Base-by-base conservation (phyloP, 2,113 vertebrate species). In the Bubo bubo region DNA sequence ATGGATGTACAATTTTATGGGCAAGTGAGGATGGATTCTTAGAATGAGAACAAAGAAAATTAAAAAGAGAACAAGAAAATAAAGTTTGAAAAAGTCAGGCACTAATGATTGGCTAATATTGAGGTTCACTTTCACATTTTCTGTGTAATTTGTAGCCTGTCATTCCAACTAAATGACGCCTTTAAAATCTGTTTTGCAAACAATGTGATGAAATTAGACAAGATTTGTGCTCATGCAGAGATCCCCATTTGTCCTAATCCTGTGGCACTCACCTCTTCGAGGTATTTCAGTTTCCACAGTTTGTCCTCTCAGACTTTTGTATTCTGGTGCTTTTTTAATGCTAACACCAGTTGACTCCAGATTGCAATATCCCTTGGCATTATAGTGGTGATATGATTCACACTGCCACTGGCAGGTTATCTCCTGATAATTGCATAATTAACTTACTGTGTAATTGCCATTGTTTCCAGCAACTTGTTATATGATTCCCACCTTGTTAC, bases 381-480 rank as follows among this genome's bases (percentile, higher is more conserved):
- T 67, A 24, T 11, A 50, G 35, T 13, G 35, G 45, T 50, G 64
- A 63, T 74, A 47, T 14, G 28, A 94, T 58, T 88, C 86, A 74
- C 83, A 50, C 67, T 63, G 67, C 37, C 45, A 34, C 26, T 50
- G 72, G 24, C 86, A 84, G 43, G 41, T 79, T 67, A 59, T 87
- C 62, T 90, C 80, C 43, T 64, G 81, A 79, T 76, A 95, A 88
- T 66, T 93, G 58, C 7, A 6, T 93, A 79, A 96, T 91, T 85
- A 94, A 88, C 39, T 82, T 56, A 49, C 60, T 82, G 50, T 82
- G 74, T 76, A 93, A 92, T 76, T 81, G 49, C 32, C 16, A 70
- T 53, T 86, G 59, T 93, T 94, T 83, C 74, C 55, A 93, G 41
- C 41, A 88, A 79, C 66, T 45, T 85, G 45, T 59, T 82, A 11